These are phyloP conservation scores for Oscheius sp. DNA, from an alignment of 2,888 invertebrate genomes.

Conservation along the genomic window DNA sequence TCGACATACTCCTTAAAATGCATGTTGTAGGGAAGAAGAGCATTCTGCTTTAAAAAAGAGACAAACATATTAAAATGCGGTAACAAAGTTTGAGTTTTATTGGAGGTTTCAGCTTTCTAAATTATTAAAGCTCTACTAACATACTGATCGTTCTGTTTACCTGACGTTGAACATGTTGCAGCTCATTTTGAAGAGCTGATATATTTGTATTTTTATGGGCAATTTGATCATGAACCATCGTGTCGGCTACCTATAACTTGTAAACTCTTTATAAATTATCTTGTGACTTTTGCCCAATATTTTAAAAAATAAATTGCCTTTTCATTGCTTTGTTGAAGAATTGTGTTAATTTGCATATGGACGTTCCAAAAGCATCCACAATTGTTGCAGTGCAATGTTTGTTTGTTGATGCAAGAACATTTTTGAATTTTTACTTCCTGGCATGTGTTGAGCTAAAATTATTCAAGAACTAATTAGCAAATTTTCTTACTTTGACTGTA, in stretches of 20 bases:
- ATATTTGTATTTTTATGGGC: too few species aligned
- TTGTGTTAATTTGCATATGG: conserved; percentile 8
- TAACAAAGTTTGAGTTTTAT: too few species aligned
- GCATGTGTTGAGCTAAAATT: conserved; percentile 3
- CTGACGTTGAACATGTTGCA: too few species aligned
- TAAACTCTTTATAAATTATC: too few species aligned
- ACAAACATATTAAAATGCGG: neutral
- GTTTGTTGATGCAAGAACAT: neutral
- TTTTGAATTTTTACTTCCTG: neutral
- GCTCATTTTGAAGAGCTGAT: too few species aligned
- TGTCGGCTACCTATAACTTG: neutral
- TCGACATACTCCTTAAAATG: neutral
- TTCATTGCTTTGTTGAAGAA: neutral
- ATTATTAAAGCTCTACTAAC: neutral
- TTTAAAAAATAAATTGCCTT: neutral
- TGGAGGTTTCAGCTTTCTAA: too few species aligned
- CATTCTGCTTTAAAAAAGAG: neutral
- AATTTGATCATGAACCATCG: neutral
- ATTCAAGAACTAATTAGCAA: neutral
- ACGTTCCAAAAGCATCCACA: neutral
- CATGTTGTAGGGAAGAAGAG: neutral
- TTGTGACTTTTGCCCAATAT: too few species aligned
- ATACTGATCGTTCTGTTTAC: neutral
- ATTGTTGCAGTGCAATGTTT: neutral
- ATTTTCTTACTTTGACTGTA: neutral